Base-by-base conservation (phyloP, 2,888 invertebrate genomes). In the Archaeoteleia sp. region DNA sequence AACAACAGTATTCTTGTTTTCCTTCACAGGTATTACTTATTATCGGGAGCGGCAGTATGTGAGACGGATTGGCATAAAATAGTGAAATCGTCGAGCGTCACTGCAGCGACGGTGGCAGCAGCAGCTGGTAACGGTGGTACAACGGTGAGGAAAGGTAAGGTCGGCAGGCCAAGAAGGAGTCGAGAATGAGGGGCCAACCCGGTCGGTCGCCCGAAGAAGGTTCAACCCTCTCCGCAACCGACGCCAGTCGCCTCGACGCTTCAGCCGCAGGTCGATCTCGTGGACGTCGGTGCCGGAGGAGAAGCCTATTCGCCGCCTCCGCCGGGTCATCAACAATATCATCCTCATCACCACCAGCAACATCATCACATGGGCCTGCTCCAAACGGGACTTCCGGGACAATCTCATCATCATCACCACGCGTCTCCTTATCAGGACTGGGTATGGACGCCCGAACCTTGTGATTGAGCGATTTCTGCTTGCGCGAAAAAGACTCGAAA, bases 41-140 rank as follows among this genome's bases (percentile, higher is more conserved):
- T 96, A 78, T 93, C 94, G 82, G 96, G 96, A 74, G 92, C 92
- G 83, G 90, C 96, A 83, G 93, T 96, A 73, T 97, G 97, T 89
- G 97, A 97, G 87, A 94, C 95, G 87, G 96, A 97, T 88, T 96
- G 95, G 92, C 94, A 95, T 87, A 96, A 96, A 87, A 89, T 96
- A 84, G 91, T 95, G 86, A 94, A 95, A 87, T 85, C 83, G 71
- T 83, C 84, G 75, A 80, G 78, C 53, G 83, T 81, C 25, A 90
- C 88, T 76, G 91, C 91, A 75, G 91, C 89, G 82, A 87, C 88
- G 72, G 91, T 91, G 76, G 91, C 91, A 74, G 91, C 90, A 82
- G 88, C 88, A 74, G 91, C 91, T 75, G 88, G 90, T 70, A 90
- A 91, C 82, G 84, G 85, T 8, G 84, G 86, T 9, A 84, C 85